A percentile compares a stretch with the other conserved stretches of the same genome.
Conservation (phyloP, 2,113 vertebrate species). For the Spizaetus ornatus region DNA sequence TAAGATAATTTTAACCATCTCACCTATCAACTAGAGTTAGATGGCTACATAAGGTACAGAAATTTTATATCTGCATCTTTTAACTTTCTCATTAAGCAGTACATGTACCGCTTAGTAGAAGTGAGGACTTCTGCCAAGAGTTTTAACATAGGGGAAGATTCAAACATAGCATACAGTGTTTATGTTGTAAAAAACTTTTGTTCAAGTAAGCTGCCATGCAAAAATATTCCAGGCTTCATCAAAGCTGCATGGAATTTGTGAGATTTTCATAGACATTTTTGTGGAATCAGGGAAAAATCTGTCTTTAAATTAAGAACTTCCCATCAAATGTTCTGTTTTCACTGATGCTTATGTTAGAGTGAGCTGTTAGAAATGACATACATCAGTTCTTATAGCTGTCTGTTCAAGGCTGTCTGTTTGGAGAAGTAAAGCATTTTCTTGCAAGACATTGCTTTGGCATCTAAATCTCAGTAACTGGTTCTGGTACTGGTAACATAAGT, state of each 20-base stretch:
- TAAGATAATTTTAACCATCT: background rate
- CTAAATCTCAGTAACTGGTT: constrained; percentile 54
- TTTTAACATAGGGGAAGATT: background rate
- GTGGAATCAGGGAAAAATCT: constrained; percentile 3
- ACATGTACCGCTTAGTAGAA: background rate
- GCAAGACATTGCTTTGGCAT: constrained; percentile 48
- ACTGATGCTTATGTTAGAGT: background rate
- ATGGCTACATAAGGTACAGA: background rate
- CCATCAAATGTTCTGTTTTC: background rate
- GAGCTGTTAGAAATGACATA: constrained; percentile 39
- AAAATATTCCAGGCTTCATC: background rate
- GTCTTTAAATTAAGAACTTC: background rate
- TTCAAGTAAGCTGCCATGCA: background rate
- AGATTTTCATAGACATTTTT: background rate
- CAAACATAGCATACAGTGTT: background rate
- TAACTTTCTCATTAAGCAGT: background rate
- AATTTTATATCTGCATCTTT: background rate
- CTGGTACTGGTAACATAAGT: constrained; percentile 58
- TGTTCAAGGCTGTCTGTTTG: constrained; percentile 23
- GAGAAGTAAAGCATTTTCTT: background rate
- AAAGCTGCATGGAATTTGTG: background rate
- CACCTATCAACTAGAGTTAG: background rate
- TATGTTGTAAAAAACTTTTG: background rate
- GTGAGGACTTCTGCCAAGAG: background rate
- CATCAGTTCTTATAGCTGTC: constrained; percentile 55